These are phyloP conservation scores for Motacilla alba DNA, from an alignment of 2,113 vertebrate genomes.

Conservation along the genomic window DNA sequence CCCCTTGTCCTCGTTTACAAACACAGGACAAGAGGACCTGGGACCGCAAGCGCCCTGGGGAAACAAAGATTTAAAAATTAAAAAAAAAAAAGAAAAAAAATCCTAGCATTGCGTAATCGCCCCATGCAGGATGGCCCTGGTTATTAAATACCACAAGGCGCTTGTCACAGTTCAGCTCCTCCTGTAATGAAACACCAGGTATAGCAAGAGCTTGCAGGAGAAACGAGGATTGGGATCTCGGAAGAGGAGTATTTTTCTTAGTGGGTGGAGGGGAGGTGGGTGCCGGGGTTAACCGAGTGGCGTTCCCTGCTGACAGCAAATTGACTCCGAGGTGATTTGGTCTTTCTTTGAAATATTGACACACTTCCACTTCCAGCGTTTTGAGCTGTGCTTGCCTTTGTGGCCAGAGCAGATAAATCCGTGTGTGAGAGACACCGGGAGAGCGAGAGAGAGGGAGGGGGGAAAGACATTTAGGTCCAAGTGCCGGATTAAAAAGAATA, in stretches of 20 bases:
- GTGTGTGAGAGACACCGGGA: conserved; percentile 40
- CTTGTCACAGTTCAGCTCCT: conserved; percentile 70
- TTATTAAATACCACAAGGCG: conserved; percentile 68
- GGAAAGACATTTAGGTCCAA: conserved; percentile 52
- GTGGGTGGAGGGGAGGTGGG: conserved; percentile 42
- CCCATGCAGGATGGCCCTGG: conserved; percentile 34
- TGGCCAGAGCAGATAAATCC: conserved; percentile 48
- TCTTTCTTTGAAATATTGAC: conserved; percentile 73
- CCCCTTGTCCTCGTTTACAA: not conserved
- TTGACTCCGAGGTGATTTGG: conserved; percentile 67
- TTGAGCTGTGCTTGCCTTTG: conserved; percentile 35
- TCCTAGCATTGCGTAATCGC: conserved; percentile 19
- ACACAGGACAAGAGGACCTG: not conserved
- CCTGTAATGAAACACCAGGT: conserved; percentile 73
- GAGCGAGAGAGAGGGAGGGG: not conserved
- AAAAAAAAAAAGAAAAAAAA: not conserved
- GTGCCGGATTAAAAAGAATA: conserved; percentile 74
- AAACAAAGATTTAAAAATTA: not conserved
- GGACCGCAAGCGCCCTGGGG: not conserved
- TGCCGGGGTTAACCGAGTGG: conserved; percentile 53
- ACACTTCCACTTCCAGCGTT: conserved; percentile 61
- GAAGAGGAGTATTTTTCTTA: conserved; percentile 61
- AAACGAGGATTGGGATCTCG: conserved; percentile 28
- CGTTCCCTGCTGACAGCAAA: conserved; percentile 66
- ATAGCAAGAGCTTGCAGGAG: conserved; percentile 58